Base-by-base conservation (phyloP, 2,888 invertebrate species). In the Stenurella melanura region DNA sequence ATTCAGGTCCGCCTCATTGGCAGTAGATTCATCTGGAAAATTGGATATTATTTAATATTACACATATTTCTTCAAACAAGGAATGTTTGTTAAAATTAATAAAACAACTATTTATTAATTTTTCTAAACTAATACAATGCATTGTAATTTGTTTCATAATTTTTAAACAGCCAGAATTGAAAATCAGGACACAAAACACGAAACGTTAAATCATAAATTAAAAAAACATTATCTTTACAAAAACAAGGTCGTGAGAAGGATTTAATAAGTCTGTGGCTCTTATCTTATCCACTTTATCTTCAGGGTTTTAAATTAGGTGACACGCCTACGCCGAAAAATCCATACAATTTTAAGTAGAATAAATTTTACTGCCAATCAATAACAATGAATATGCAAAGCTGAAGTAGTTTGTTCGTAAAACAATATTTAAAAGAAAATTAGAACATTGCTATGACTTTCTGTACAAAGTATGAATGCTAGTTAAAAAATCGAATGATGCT, bases 21-120 rank as follows among this genome's bases (percentile, higher is more conserved):
- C 73, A 34, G 42, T 34, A n/a, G 73, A 63, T 69, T 80, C 78
- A 15, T 76, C 80, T 80, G 42, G n/a, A 76, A 75, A 67, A 63
- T 6, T 64, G n/a, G 60, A 58, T 66, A 50, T 66, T n/a, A 21
- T 15, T 42, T 67, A 66, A 15, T 21, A 60, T 38, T 21, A 60
- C 21, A 50, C 18, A 34, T 30, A 5, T n/a, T 7, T 4, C 0
- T 50, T 42, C 15, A 42, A 42, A 42, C 1, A 6, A 1, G 6
- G 17, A 18, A 17, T 57, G 19, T 17, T 17, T 15, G 1, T 57
- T 5, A 11, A 11, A 11, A 57, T 17, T 18, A 57, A 17, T 7
- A 17, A 57, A 18, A 57, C 18, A 17, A 18, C 0, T 1, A 7
- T 17, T 19, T 19, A 57, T 15, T 57, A 57, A 57, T 57, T 10